These are phyloP conservation scores for Osmerus eperlanus DNA, from an alignment of 2,113 vertebrate species.

Conservation along the genomic window DNA sequence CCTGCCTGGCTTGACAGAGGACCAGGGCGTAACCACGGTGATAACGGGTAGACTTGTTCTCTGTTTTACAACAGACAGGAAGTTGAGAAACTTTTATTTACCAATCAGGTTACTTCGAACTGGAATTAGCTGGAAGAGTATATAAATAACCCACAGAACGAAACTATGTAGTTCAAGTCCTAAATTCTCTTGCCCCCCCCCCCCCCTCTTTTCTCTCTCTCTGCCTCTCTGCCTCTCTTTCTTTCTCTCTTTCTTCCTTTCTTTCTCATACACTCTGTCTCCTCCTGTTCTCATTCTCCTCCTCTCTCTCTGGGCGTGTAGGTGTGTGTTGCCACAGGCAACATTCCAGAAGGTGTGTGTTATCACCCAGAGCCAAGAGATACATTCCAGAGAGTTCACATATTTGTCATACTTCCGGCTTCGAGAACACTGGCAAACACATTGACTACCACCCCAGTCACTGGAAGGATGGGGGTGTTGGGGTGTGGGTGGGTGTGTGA, in stretches of 20 bases:
- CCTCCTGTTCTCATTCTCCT: not conserved
- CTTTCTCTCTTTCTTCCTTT: not conserved
- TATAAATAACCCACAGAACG: too few relatives aligned
- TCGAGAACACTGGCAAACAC: constrained; percentile 10
- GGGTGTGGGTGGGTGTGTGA: not conserved
- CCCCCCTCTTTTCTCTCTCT: not conserved
- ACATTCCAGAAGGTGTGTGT: constrained; percentile 34
- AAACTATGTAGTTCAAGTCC: not conserved
- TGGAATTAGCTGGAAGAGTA: too few relatives aligned
- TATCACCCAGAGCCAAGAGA: too few relatives aligned
- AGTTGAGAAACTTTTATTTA: too few relatives aligned
- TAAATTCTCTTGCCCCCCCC: not conserved
- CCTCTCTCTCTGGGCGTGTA: not conserved
- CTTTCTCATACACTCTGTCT: not conserved
- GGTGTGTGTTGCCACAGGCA: constrained; percentile 20
- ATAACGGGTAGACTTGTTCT: too few relatives aligned
- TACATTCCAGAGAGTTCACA: constrained; percentile 20
- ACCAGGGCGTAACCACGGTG: too few relatives aligned
- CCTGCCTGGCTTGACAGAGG: too few relatives aligned
- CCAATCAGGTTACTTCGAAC: too few relatives aligned
- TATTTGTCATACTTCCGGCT: constrained; percentile 46
- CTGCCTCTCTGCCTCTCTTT: not conserved
- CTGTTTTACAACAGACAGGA: too few relatives aligned
- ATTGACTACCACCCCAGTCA: not conserved
- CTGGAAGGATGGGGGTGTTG: not conserved